Conservation (phyloP, 2,888 invertebrate genomes). For the Pachliopta kotzebuea region DNA sequence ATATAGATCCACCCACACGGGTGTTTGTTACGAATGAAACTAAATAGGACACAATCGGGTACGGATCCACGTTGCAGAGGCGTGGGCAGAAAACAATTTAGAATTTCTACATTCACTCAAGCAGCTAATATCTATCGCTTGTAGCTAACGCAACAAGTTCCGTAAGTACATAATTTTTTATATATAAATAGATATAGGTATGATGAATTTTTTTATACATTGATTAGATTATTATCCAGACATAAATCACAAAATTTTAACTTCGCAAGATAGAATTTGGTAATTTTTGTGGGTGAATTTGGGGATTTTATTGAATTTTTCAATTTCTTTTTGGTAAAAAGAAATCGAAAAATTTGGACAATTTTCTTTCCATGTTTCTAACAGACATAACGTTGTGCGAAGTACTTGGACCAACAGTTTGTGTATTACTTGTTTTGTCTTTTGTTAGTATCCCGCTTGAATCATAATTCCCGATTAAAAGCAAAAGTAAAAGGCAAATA, state of each 20-base stretch:
- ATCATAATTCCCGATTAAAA: background rate
- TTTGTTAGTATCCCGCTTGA: background rate
- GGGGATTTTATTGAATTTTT: too few species aligned
- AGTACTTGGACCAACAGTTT: background rate
- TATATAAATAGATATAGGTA: background rate
- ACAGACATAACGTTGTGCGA: too few species aligned
- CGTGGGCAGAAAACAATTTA: slow-evolving; percentile 43
- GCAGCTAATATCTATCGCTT: background rate
- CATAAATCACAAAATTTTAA: background rate
- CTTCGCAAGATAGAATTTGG: too few species aligned
- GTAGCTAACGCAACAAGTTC: slow-evolving; percentile 11
- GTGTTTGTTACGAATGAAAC: slow-evolving; percentile 33
- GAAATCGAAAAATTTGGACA: too few species aligned
- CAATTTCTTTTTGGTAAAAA: too few species aligned
- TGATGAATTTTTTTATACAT: background rate
- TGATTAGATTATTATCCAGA: background rate
- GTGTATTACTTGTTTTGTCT: background rate
- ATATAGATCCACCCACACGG: slow-evolving; percentile 51
- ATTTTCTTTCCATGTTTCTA: too few species aligned
- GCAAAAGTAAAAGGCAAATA: background rate
- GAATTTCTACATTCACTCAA: slow-evolving; percentile 28
- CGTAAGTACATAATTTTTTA: background rate
- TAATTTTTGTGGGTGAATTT: too few species aligned
- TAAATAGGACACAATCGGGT: slow-evolving; percentile 23
- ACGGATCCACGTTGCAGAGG: slow-evolving; percentile 14